Evolutionary conservation across 2,797 vertebrate species (phyloP).

Genomic region (Phylloscopus collybita): DNA sequence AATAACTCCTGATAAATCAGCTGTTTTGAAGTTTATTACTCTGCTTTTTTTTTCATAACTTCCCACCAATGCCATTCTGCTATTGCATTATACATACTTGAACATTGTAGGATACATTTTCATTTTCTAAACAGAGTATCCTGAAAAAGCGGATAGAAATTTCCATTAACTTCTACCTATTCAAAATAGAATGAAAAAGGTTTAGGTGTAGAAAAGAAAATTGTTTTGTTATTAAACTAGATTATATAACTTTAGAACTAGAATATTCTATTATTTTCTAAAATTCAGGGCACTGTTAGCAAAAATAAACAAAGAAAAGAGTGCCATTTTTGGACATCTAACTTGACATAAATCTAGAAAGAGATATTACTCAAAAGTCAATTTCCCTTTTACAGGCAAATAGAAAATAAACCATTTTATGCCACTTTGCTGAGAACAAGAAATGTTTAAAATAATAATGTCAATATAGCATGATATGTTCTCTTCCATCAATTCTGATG

Average conservation of each 20-base stretch:
- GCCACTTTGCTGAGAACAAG: conserved; percentile 1
- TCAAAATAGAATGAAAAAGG: neutral
- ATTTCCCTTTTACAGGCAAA: conserved; percentile 50
- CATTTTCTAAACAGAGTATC: neutral
- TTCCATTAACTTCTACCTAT: neutral
- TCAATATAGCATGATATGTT: neutral
- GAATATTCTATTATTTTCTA: neutral
- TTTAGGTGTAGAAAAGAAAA: neutral
- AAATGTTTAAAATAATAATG: conserved; percentile 42
- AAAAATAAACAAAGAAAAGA: neutral
- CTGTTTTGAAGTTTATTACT: neutral
- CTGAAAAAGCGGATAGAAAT: neutral
- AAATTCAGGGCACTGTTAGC: neutral
- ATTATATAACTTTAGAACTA: neutral
- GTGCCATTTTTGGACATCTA: neutral
- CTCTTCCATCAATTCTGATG: conserved; percentile 20
- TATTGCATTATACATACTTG: neutral
- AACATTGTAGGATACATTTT: neutral
- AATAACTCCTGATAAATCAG: neutral
- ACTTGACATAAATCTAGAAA: neutral
- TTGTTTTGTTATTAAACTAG: neutral
- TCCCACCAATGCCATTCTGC: neutral
- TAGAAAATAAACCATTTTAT: conserved; percentile 50
- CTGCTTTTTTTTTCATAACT: neutral
- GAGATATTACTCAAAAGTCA: conserved; percentile 32